phyloP scores from a whole-genome alignment of 2,113 vertebrate species.

The Riparia riparia region DNA sequence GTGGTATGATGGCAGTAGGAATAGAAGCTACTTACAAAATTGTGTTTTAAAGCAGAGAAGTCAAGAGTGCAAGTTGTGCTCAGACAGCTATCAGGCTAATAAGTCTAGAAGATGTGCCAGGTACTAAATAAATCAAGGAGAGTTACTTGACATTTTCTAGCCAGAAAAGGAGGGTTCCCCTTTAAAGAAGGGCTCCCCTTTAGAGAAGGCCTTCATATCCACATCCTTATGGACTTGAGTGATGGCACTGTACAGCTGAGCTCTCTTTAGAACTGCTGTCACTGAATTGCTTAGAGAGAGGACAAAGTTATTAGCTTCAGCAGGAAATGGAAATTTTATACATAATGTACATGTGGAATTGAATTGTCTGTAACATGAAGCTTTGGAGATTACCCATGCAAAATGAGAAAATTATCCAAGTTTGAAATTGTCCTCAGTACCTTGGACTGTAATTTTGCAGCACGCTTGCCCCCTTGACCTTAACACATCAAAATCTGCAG shows the following conservation, averaged over 20 bases:
- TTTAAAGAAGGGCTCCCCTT: not conserved
- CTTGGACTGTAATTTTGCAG: conserved; percentile 68
- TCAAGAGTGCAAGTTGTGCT: not conserved
- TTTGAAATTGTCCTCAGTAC: conserved; percentile 67
- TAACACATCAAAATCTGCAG: conserved; percentile 48
- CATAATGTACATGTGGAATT: conserved; percentile 71
- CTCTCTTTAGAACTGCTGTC: conserved; percentile 56
- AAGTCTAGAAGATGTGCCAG: not conserved
- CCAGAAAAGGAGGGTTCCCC: conserved; percentile 43
- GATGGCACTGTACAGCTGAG: not conserved
- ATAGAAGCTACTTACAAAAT: not conserved
- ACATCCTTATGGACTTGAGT: not conserved
- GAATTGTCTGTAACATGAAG: conserved; percentile 69
- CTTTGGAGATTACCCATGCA: conserved; percentile 70
- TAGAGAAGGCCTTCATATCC: not conserved
- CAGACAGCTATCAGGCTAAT: conserved; percentile 4
- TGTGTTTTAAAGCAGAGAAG: conserved; percentile 5
- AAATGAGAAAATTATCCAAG: conserved; percentile 73
- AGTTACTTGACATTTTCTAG: conserved; percentile 58
- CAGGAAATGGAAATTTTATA: conserved; percentile 71
- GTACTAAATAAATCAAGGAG: conserved; percentile 17
- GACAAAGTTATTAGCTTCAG: conserved; percentile 73
- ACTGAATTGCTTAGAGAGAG: conserved; percentile 41
- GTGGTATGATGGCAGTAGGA: not conserved
- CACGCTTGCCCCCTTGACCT: not conserved